Conservation (phyloP, 2,888 invertebrate species). For the Malacosoma neustria region DNA sequence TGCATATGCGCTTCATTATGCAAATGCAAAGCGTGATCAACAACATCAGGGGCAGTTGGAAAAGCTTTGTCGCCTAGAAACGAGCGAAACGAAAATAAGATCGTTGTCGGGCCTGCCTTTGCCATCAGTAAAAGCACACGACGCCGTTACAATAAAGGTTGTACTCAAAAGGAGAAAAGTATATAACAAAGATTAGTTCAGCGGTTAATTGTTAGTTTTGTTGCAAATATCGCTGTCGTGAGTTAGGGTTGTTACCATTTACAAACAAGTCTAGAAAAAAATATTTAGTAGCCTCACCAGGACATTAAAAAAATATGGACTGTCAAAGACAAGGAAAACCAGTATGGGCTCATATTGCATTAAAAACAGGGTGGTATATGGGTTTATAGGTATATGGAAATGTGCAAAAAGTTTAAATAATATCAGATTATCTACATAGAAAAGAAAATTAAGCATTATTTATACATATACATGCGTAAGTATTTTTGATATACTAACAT, state of each 20-base stretch:
- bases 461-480: constrained; percentile 12
- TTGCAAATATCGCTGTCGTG: constrained; percentile 42
- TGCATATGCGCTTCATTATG: constrained; percentile 77
- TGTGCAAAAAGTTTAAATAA: constrained; percentile 8
- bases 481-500: constrained; percentile 54
- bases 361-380: neutral
- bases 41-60: constrained; percentile 76
- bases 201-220: constrained; percentile 50
- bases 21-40: constrained; percentile 77
- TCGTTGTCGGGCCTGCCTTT: constrained; percentile 16
- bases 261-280: constrained; percentile 6
- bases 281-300: neutral
- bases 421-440: constrained; percentile 23
- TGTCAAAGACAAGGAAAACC: neutral
- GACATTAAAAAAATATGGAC: neutral
- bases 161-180: constrained; percentile 1
- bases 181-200: constrained; percentile 28
- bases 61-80: constrained; percentile 75
- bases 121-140: constrained; percentile 30
- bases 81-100: constrained; percentile 67
- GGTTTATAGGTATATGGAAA: constrained; percentile 2
- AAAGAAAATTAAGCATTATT: constrained; percentile 23
- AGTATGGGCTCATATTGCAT: neutral
- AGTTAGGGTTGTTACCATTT: constrained; percentile 42
- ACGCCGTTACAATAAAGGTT: constrained; percentile 16